Base-by-base conservation (phyloP, 2,113 vertebrate genomes). In the Protomyctophum bolini region DNA sequence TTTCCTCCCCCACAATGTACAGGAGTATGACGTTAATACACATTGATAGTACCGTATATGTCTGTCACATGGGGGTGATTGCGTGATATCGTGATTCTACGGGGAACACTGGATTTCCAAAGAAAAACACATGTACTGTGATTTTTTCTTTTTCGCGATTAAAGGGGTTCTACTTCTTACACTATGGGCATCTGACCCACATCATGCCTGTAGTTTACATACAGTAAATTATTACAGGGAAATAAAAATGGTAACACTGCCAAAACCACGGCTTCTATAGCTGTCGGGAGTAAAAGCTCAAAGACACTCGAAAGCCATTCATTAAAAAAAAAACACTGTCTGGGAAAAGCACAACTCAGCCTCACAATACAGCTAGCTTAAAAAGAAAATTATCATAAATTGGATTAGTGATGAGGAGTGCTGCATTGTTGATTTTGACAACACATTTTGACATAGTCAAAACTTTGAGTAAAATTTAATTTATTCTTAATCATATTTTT, bases 181-280 rank as follows among this genome's bases (percentile, higher is more conserved):
- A 88, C 70, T 48, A 72, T 14, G 60, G 76, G 75, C 63, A 75
- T 58, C 80, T 58, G 59, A 80, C 69, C 62, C 61, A 54, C 67
- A 87, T 70, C 79, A 73, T 11, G 21, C 21, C 21, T 21, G 21
- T 21, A 21, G 21, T 64, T 84, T 73, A 87, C 82, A 82, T 86
- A 91, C 85, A 91, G 80, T 86, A 85, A 79, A 71, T 84, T 71
- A n/a, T 72, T 75, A 86, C 56, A 15, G 57, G 57, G 77, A 87
- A 86, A 86, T 62, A 87, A 69, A 85, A 77, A 33, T 21, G 61
- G 3, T 75, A 85, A 88, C 87, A 90, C 86, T 80, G 73, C 76
- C 76, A 21, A 21, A 83, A 84, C 54, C 72, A 73, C 83, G 71
- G 74, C 68, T 67, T 68, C 67, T 54, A 21, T 21, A n/a, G 56